These are phyloP conservation scores for Pristionchus entomophagus DNA, from an alignment of 2,888 invertebrate species.

Conservation along the genomic window DNA sequence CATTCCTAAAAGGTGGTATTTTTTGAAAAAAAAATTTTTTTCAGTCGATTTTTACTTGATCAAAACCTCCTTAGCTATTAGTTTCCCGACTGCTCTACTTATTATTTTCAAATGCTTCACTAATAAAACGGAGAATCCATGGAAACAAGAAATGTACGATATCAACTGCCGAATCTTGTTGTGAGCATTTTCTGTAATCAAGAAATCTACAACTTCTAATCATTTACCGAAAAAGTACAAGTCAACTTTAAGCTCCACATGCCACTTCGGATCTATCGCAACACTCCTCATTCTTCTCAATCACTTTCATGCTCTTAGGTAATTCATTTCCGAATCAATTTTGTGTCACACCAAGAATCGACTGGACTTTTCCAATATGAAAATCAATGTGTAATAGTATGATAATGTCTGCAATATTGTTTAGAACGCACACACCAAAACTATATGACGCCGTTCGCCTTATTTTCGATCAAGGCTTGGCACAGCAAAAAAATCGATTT, in stretches of 20 bases:
- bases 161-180: neutral
- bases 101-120: too few species aligned
- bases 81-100: neutral
- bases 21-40: neutral
- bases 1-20: neutral
- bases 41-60: neutral
- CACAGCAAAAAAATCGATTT: too few species aligned
- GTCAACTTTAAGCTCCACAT: neutral
- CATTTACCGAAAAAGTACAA: too few species aligned
- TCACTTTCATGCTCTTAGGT: neutral
- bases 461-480: too few species aligned
- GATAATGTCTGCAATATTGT: too few species aligned
- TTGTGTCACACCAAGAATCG: neutral
- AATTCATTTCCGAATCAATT: neutral
- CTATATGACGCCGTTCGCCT: too few species aligned
- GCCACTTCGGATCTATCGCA: neutral
- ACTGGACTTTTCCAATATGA: neutral
- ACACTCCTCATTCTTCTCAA: neutral
- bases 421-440: too few species aligned
- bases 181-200: neutral
- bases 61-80: neutral
- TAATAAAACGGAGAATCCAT: too few species aligned
- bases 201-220: too few species aligned
- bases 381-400: neutral
- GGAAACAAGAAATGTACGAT: too few species aligned